Evolutionary conservation across 2,797 vertebrate species (phyloP), one percentile per base, ranked within the genome.

Genomic region (Hippoglossus hippoglossus): DNA sequence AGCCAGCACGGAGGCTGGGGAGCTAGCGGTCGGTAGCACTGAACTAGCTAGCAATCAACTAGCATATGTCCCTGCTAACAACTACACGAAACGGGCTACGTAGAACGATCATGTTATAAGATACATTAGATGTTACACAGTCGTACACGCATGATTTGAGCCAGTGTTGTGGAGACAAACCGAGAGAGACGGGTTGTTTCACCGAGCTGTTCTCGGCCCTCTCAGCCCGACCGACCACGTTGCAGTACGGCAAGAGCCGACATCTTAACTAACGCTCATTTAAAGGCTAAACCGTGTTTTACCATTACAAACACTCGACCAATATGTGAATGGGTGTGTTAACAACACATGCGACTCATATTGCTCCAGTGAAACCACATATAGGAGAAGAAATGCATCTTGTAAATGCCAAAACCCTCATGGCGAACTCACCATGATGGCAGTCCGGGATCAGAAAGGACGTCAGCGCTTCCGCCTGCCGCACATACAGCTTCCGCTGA

Each of bases 361-460:
- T 19, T 46, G 0, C 3, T 0, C 0, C 1, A 47, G 0, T 44
- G 1, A 0, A 60, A 25, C 0, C 1, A 0, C 0, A 28, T 36
- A 73, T 61, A 24, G 25, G 0, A 0, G 7, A 2, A 56, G 22
- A 81, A 63, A 75, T 47, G 75, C 1, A 0, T 34, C 44, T 75
- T 63, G 21, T 9, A 61, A 60, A 68, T 6, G 53, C 28, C 63
- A 25, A 57, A 46, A 3, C 39, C 58, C 44, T 72, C 73, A 75
- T 51, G 77, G 56, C 73, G 78, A 81, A 85, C 95, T 94, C 81
- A 96, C 96, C 96, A 97, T 97, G 95, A 94, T 94, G 95, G 95
- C 94, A 75, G 90, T 90, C 88, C 64, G 67, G 75, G 88, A 93
- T 84, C 91, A 89, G 83, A 95, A 95, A 95, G 92, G 87, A 93